Base-by-base conservation (phyloP, 2,797 vertebrate species). In the Enteromius argenteus region DNA sequence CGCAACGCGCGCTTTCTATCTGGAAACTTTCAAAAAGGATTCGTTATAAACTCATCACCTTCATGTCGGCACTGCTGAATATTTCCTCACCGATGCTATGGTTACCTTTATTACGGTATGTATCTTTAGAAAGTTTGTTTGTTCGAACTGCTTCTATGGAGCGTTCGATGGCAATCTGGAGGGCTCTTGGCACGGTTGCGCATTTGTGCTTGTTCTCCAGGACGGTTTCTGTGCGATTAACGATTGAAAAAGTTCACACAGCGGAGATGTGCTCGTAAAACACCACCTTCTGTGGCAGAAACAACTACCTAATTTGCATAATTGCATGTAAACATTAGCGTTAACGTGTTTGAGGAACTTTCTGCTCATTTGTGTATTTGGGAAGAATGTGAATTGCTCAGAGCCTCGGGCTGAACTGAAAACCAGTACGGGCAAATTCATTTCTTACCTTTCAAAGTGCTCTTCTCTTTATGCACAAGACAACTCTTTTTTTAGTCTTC, bases 91-190 rank as follows among this genome's bases (percentile, higher is more conserved):
- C 93, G 95, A 95, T 95, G 95, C 95, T 96, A 96, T 96, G 95
- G 95, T 96, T 95, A 95, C 95, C 93, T 95, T 96, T 93, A 94
- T 95, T 95, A 95, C 95, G 95, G 95, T 96, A 95, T 84, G 95
- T 88, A 74, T 80, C 7, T 5, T 75, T 81, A 87, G 30, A 53
- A 27, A 46, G 21, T 51, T 72, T 60, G 84, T 86, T 27, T 49
- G 73, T 7, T 49, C 17, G 10, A 27, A 10, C 15, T 74, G 60
- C 19, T 46, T 35, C 78, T 60, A 79, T 30, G 66, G 60, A 9
- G 44, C 21, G 44, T 58, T 82, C 81, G 17, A 7, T 86, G 84
- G 66, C 62, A 79, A 76, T 68, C 66, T 67, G 62, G 42, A 66
- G 39, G 53, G 21, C 60, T 23, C 66, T 44, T 81, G 81, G 84